Percentiles rank a stretch among this genome's conserved stretches.
phyloP scores from a whole-genome alignment of 2,888 invertebrate species.

The Psococerastis gibbosa region DNA sequence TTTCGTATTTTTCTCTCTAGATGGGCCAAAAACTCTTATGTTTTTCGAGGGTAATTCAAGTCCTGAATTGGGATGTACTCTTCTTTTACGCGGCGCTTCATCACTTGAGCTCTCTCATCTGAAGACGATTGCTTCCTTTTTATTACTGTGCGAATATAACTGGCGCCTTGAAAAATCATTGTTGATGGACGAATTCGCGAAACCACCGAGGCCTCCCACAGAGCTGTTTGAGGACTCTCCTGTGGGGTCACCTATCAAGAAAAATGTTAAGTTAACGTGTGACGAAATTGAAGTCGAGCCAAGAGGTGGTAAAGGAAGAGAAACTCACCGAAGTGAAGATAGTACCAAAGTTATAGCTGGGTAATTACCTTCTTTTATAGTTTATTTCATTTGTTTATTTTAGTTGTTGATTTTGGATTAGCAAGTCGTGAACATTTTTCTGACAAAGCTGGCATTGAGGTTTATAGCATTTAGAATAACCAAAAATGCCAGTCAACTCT shows the following conservation, averaged over 20 bases:
- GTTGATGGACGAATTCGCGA: constrained; percentile 68
- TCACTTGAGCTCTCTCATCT: constrained; percentile 34
- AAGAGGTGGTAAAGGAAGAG: no score
- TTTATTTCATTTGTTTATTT: no score
- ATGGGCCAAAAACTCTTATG: constrained; percentile 68
- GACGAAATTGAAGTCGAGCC: no score
- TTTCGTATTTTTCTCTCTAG: constrained; percentile 28
- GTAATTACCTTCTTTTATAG: no score
- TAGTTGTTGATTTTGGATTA: no score
- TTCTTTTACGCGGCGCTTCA: constrained; percentile 19
- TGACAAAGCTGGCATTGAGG: no score
- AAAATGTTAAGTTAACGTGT: not conserved
- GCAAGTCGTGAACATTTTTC: no score
- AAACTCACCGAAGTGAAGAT: no score
- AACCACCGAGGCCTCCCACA: constrained; percentile 32
- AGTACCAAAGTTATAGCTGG: no score
- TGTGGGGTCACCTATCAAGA: not conserved
- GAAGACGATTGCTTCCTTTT: constrained; percentile 62
- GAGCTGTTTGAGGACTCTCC: constrained; percentile 12
- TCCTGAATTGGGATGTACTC: constrained; percentile 25
- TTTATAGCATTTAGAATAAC: no score
- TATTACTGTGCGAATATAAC: constrained; percentile 74
- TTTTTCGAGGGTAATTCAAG: constrained; percentile 80
- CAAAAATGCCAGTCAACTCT: no score
- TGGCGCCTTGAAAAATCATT: constrained; percentile 85